phyloP scores from a whole-genome alignment of 2,888 invertebrate species.

The Rhogogaster chlorosoma region DNA sequence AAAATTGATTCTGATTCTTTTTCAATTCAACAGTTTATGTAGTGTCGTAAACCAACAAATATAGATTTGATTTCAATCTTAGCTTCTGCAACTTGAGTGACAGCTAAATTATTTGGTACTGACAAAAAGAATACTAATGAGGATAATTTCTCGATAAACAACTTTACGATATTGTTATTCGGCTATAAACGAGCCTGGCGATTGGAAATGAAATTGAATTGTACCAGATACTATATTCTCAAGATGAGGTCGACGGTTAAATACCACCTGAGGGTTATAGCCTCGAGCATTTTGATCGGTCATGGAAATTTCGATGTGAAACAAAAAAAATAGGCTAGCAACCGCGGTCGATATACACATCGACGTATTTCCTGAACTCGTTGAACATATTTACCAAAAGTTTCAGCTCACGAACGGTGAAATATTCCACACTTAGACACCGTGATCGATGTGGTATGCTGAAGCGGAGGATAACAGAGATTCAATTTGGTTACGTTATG shows the following conservation, averaged over 20 bases:
- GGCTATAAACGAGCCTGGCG: background rate
- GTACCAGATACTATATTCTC: background rate
- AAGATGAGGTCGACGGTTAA: background rate
- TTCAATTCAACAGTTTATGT: background rate
- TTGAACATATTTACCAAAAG: conserved; percentile 23
- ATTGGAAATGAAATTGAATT: conserved; percentile 8
- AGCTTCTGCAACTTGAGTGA: background rate
- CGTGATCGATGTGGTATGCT: conserved; percentile 13
- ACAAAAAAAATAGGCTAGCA: background rate
- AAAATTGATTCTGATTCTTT: background rate
- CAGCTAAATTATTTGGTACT: background rate
- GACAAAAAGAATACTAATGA: background rate
- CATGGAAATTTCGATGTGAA: background rate
- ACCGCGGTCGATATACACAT: background rate
- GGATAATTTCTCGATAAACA: background rate
- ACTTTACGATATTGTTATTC: conserved; percentile 15
- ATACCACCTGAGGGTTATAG: conserved; percentile 20
- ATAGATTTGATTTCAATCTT: background rate
- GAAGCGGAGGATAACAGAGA: background rate
- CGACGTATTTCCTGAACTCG: background rate
- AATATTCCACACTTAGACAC: background rate
- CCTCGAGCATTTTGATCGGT: conserved; percentile 19
- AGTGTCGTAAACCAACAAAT: background rate
- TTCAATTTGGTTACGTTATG: conserved; percentile 29
- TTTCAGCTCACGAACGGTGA: background rate